Evolutionary conservation across 2,888 invertebrate genomes (phyloP), one percentile per base, ranked within the genome.

Genomic region (Rosalia funebris): DNA sequence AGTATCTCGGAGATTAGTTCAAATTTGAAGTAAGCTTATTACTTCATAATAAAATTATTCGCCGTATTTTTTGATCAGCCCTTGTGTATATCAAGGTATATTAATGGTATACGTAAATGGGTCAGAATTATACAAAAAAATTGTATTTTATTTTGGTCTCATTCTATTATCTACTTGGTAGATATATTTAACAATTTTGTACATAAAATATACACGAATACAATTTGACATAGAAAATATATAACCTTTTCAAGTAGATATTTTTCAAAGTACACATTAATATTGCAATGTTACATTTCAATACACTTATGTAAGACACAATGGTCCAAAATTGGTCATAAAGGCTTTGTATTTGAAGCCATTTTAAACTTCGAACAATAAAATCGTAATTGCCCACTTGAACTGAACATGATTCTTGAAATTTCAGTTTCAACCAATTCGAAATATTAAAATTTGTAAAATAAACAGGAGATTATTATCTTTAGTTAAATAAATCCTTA

Each of bases 401-500:
- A n/a, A n/a, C n/a, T n/a, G n/a, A n/a, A n/a, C n/a, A n/a, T n/a
- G n/a, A n/a, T n/a, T n/a, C n/a, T n/a, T n/a, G n/a, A n/a, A n/a
- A n/a, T n/a, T n/a, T n/a, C 4, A 25, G 34, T 34, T 34, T n/a
- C 44, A 12, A n/a, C 44, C 12, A 44, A 11, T 11, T n/a, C 11
- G 4, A 44, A 7, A n/a, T 42, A 5, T 11, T n/a, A 10, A 7
- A 14, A 12, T 14, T 44, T 20, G 12, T 12, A 25, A 25, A 39
- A 47, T 14, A 14, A 25, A 9, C 47, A 34, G 9, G 44, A 9
- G 10, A 50, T 41, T 19, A 65, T 5, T 12, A 55, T 54, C 9
- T 57, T 47, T 2, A 68, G 10, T 12, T 64, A 19, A n/a, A 65
- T 16, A n/a, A 55, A 46, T 25, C 45, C 50, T n/a, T n/a, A n/a